Evolutionary conservation across 2,113 vertebrate genomes (phyloP), one percentile per base, ranked within the genome.

Genomic region (Ursus arctos): DNA sequence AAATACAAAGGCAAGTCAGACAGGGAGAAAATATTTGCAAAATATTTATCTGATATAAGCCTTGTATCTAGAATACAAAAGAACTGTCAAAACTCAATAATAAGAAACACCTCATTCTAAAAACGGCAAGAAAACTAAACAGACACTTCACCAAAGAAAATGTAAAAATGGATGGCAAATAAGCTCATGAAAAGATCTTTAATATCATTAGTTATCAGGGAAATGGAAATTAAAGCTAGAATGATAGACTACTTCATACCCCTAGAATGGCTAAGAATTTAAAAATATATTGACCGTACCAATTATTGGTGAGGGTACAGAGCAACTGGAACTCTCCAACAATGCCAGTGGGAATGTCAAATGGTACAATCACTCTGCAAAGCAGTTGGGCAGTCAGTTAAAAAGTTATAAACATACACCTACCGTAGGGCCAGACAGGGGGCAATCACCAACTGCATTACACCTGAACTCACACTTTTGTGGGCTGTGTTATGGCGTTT

Each of bases 21-120:
- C 14, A n/a, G 43, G 79, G 31, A 79, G 79, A 93, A 93, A 90
- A 57, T 90, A 83, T 82, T 83, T 94, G 63, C 28, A 63, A 92
- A 92, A 53, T 63, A 63, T 36, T 24, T 91, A 49, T 81, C 63
- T 63, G 67, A 69, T 21, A n/a, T 36, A 74, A 22, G 10, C 84
- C 15, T 36, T 92, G 3, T 31, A 63, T 92, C 76, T 94, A 69
- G 33, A 95, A 71, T 89, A 79, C 69, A 89, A 79, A 88, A 71
- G 13, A 74, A 72, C 43, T n/a, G 21, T 59, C 53, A 49, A 85
- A 93, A 80, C 36, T 85, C 55, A 79, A 22, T 92, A 95, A 33
- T 55, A 69, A 89, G 80, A 93, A 83, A 59, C 47, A 88, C 76
- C n/a, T 47, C 83, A 55, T 61, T 76, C 86, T 81, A 9, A 43